Base-by-base conservation (phyloP, 2,888 invertebrate genomes). In the Sarcophaga rosellei region DNA sequence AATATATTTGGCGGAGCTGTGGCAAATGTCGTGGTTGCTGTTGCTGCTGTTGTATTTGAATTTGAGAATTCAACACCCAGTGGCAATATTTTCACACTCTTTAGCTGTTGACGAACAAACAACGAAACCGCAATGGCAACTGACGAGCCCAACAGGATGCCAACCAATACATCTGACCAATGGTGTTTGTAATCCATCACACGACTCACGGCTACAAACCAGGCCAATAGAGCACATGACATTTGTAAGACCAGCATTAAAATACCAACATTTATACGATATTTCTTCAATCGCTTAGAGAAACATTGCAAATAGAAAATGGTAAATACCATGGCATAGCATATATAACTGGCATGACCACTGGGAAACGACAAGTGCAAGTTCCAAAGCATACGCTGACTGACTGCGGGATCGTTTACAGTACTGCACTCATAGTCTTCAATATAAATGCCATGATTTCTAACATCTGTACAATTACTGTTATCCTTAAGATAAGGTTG, bases 181-280 rank as follows among this genome's bases (percentile, higher is more conserved):
- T 99, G 99, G 93, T 99, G 99, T 93, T 99, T 99, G 94, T 99
- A 97, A 94, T 99, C 97, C 11, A 97, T 97, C 66, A 99, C 95
- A 74, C 99, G 95, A 85, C 98, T 96, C 94, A 99, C 95, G 69
- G 96, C 96, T 5, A 97, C 97, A 93, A 95, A 97, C 95, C 96
- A 96, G 57, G 98, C 96, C 92, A 97, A 93, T 91, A 96, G 94
- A 87, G 98, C 93, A 78, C 96, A 95, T 20, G 96, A 88, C 91
- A 97, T 95, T 94, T 99, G 99, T 76, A 89, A 63, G 53, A 89
- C n/a, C 12, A 89, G 86, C 12, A 83, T 23, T 11, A 80, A 75
- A 47, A 84, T 65, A 17, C 81, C 81, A 74, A 84, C 17, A 62
- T 80, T 69, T 57, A 74, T 68, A 1, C 70, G 8, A 23, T 65